These are phyloP conservation scores for Drosophila sturtevanti DNA, from an alignment of 1,140 invertebrate species.

Conservation along the genomic window DNA sequence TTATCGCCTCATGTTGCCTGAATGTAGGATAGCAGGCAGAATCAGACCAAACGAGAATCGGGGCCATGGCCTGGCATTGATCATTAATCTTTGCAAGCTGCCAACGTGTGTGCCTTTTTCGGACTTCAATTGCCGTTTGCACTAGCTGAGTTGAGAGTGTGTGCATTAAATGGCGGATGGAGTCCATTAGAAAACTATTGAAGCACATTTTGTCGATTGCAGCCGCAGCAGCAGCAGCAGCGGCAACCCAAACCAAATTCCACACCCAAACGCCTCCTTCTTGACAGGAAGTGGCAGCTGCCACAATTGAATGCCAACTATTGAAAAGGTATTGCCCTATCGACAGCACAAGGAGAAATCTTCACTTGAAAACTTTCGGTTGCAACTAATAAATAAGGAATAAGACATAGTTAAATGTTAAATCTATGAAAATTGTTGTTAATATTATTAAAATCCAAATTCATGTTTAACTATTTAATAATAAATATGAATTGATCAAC, in stretches of 20 bases:
- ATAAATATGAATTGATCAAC: no score
- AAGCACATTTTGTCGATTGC: conserved; percentile 80
- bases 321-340: conserved; percentile 18
- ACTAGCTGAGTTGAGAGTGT: conserved; percentile 26
- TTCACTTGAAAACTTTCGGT: background rate
- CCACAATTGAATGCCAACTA: conserved; percentile 51
- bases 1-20: conserved; percentile 64
- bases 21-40: conserved; percentile 15
- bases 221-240: conserved; percentile 43
- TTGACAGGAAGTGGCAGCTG: conserved; percentile 67
- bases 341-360: background rate
- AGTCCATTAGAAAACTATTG: conserved; percentile 80
- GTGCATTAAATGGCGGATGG: conserved; percentile 78
- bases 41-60: conserved; percentile 3
- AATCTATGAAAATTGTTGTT: background rate
- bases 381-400: conserved; percentile 1
- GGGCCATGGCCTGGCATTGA: conserved; percentile 49
- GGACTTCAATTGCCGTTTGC: conserved; percentile 65
- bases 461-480: no score
- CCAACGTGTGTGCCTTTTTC: conserved; percentile 76
- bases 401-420: background rate
- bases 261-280: conserved; percentile 36
- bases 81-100: conserved; percentile 80
- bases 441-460: no score
- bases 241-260: conserved; percentile 46